Percentiles rank a stretch among this genome's conserved stretches.
Evolutionary conservation across 2,888 invertebrate species (phyloP).

Genomic region (Lasioglossum figueresi): DNA sequence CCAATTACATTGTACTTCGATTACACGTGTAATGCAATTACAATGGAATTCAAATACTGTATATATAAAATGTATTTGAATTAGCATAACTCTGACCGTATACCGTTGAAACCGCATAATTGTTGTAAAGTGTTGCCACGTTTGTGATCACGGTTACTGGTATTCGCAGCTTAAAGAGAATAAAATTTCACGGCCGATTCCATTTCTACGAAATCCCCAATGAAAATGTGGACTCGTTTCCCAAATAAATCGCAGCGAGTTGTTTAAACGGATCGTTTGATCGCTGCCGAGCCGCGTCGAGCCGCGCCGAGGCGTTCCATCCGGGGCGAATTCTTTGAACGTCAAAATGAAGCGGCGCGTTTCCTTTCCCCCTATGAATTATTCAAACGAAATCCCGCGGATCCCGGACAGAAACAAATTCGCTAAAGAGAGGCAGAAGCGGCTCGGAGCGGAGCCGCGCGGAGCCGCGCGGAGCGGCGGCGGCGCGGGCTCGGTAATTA

Average conservation of each 20-base stretch:
- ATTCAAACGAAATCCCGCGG: slow-evolving; percentile 3
- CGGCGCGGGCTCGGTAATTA: not conserved
- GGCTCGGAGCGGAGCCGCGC: not conserved
- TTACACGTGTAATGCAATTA: too few species aligned
- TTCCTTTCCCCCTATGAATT: not conserved
- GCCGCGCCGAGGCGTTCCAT: not conserved
- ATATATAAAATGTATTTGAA: too few species aligned
- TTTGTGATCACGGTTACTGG: not conserved
- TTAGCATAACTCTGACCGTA: too few species aligned
- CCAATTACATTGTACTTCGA: too few species aligned
- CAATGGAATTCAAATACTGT: too few species aligned
- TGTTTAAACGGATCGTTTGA: not conserved
- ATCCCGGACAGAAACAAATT: slow-evolving; percentile 13
- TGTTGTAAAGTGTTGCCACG: not conserved
- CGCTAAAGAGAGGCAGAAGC: slow-evolving; percentile 1
- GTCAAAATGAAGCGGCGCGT: not conserved
- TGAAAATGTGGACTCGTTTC: not conserved
- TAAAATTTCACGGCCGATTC: not conserved
- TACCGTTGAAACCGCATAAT: not conserved
- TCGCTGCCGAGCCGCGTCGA: not conserved
- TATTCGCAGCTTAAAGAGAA: not conserved
- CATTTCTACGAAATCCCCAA: not conserved
- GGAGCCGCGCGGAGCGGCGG: too few species aligned
- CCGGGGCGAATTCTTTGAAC: not conserved
- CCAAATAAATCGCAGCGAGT: not conserved